Conservation (phyloP, 1,140 invertebrate species). For the Drosophila gunungcola region DNA sequence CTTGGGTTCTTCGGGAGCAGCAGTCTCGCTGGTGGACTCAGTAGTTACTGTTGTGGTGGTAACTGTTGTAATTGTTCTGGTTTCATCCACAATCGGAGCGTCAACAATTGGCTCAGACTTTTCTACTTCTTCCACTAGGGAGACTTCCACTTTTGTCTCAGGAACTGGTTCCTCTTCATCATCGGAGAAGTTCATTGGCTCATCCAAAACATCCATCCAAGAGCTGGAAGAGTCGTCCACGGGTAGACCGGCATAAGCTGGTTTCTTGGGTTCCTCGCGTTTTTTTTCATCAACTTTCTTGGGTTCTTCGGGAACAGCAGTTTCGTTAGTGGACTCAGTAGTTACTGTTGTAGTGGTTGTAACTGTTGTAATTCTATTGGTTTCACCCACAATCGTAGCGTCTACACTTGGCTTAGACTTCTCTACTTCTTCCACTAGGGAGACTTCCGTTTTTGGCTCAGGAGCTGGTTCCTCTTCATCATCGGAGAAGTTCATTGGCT, state of each 20-base stretch:
- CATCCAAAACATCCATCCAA: conserved; percentile 86
- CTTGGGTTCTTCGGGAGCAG: background rate
- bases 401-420: conserved; percentile 4
- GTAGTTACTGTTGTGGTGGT: conserved; percentile 16
- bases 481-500: conserved; percentile 85
- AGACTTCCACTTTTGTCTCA: background rate
- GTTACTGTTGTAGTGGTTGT: conserved; percentile 17
- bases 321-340: background rate
- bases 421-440: background rate
- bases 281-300: background rate
- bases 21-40: conserved; percentile 1
- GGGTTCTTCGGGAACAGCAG: conserved; percentile 24
- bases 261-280: conserved; percentile 46
- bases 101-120: background rate
- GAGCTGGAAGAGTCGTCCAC: conserved; percentile 85
- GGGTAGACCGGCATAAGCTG: conserved; percentile 84
- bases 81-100: conserved; percentile 8
- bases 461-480: conserved; percentile 72
- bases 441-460: conserved; percentile 6
- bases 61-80: background rate
- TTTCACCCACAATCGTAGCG: conserved; percentile 10
- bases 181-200: conserved; percentile 49
- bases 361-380: conserved; percentile 12
- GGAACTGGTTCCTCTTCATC: conserved; percentile 13
- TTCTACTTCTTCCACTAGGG: background rate